Base-by-base conservation (phyloP, 2,797 vertebrate genomes). In the Remorina albescens region DNA sequence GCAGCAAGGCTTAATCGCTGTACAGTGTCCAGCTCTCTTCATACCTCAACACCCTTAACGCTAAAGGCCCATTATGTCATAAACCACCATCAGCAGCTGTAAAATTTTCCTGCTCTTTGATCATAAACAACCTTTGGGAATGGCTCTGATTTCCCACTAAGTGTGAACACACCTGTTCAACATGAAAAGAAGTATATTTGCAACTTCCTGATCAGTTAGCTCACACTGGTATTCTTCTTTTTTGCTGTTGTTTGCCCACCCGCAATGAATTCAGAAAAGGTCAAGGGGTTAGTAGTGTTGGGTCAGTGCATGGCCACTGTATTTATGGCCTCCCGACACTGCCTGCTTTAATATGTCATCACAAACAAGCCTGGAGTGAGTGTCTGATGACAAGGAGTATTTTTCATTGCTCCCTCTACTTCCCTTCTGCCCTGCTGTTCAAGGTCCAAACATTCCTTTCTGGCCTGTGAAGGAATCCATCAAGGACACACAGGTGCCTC, bases 311-410 rank as follows among this genome's bases (percentile, higher is more conserved):
- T 47, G 65, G 86, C 37, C 73, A n/a, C 80, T 83, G 80, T 92
- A 92, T 93, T 93, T 92, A 90, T 88, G 82, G 64, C 54, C 78
- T 62, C 73, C 65, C 78, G 39, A 18, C 18, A 34, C 39, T 57
- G 74, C 46, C 60, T 72, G 85, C 76, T 91, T 89, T 87, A 83
- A 93, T 89, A 79, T 80, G 84, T 91, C 92, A 90, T 76, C 84
- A 81, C 84, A 88, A 93, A 92, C 74, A 46, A 92, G 88, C 74
- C 67, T 90, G 83, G 86, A 93, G 92, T 91, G 93, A 94, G 90
- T 88, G 87, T 89, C 76, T 86, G 59, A 36, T 78, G 88, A 93
- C 91, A 92, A 59, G 89, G 78, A 72, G 67, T 90, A 93, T 94
- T 93, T 93, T 92, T 94, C 93, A 94, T 73, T 8, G 64, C 77